These are phyloP conservation scores for Triops longicaudatus DNA, from an alignment of 1,140 invertebrate species.

Conservation along the genomic window DNA sequence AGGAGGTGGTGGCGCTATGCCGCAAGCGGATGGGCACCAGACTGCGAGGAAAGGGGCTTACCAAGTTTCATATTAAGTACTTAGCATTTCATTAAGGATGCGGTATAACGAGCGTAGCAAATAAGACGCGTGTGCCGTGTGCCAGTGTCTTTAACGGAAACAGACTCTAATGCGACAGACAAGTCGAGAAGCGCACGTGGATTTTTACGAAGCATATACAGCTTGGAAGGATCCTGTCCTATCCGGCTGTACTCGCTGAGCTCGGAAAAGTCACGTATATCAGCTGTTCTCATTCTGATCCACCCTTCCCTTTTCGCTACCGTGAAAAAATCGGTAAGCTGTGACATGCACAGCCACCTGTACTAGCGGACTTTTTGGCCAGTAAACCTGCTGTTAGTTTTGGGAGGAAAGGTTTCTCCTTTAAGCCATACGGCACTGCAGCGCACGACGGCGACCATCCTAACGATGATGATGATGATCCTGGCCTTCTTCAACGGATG, in stretches of 20 bases:
- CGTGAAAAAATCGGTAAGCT: constrained; percentile 11
- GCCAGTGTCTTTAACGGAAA: neutral
- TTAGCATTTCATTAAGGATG: neutral
- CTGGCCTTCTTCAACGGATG: neutral
- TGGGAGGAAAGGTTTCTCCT: neutral
- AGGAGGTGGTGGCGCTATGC: no score
- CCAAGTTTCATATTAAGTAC: constrained; percentile 4
- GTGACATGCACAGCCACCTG: constrained; percentile 5
- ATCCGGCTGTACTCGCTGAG: neutral
- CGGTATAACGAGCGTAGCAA: neutral
- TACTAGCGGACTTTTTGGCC: neutral
- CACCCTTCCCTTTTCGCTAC: neutral
- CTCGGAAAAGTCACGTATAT: neutral
- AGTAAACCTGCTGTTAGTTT: neutral
- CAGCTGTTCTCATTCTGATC: neutral
- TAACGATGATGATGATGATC: neutral
- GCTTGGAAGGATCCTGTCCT: neutral
- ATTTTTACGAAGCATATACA: neutral
- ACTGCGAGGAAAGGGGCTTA: neutral
- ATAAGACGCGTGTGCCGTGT: neutral
- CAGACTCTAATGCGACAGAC: constrained; percentile 10
- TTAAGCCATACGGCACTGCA: neutral
- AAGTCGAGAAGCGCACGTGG: neutral
- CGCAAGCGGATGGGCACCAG: neutral
- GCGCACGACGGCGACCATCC: no score